Evolutionary conservation across 2,888 invertebrate species (phyloP), one percentile per base, ranked within the genome.

Genomic region (Aphidius colemani): DNA sequence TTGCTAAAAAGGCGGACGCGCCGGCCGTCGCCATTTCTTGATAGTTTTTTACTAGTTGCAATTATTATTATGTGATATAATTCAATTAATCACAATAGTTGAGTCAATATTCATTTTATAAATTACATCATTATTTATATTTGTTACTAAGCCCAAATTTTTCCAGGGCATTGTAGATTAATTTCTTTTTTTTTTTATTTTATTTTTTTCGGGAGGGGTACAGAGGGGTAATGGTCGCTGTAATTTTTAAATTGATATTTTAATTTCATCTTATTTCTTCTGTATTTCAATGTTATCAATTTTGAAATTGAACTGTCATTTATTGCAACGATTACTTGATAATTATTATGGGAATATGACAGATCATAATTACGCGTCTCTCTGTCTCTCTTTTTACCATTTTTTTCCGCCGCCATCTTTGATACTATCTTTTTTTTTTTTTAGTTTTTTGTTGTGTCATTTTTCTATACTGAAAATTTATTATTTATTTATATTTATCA

Each of bases 21-120:
- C 78, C 77, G 74, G 79, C 30, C 30, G 30, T 76, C 79, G 79
- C 79, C 79, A 79, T 79, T 79, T 77, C 75, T 75, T 67, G 68
- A 45, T 68, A 62, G 41, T 67, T 67, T n/a, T 61, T 66, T 62
- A 61, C 18, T 48, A 30, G 30, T 53, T 30, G n/a, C 44, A 51
- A 53, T 59, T 48, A 57, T 65, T 6, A 8, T 59, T 41, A n/a
- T n/a, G 44, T 44, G 46, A 44, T 63, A 59, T 53, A 8, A 48
- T n/a, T 11, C 44, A 57, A 63, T 64, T 64, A 48, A 30, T 30
- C 53, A 55, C 55, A 61, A 30, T 45, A 40, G 55, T 59, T 41
- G 0, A 53, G 8, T 53, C 3, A 41, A 11, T 41, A 7, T 30
- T 53, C 7, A 30, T 30, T 30, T 0, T 5, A 4, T 30, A 30